A percentile compares a stretch with the other conserved stretches of the same genome.
Conservation (phyloP, 2,113 vertebrate genomes). For the Macroglossus sobrinus region DNA sequence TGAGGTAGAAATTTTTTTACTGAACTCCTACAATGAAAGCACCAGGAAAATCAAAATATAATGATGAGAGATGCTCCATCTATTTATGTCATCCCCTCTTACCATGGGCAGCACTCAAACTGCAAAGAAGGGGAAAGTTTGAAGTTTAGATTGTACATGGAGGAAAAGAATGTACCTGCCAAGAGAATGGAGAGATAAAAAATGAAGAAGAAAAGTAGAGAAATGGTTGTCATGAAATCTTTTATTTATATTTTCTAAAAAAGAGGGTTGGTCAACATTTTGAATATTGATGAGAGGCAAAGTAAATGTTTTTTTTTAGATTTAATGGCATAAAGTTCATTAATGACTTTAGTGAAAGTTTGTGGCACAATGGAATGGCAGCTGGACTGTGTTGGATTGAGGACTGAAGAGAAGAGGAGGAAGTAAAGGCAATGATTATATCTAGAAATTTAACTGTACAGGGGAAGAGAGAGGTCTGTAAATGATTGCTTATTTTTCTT, state of each 20-base stretch:
- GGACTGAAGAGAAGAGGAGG: not conserved
- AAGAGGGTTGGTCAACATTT: not conserved
- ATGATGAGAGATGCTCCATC: not conserved
- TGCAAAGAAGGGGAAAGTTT: not conserved
- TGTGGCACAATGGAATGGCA: not conserved
- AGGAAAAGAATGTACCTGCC: not conserved
- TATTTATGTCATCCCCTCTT: not conserved
- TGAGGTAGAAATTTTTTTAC: not conserved
- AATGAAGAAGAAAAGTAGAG: not conserved
- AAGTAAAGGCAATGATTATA: not conserved
- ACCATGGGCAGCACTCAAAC: not conserved
- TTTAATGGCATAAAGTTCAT: not conserved
- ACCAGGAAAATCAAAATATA: not conserved
- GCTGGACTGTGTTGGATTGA: not conserved
- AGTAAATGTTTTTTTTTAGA: not conserved
- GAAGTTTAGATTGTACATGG: not conserved
- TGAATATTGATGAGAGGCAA: not conserved
- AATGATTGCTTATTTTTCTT: not conserved
- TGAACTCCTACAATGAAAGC: not conserved
- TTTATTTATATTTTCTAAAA: not conserved
- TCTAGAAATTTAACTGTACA: not conserved
- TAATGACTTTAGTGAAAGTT: not conserved
- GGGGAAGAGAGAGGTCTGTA: not conserved
- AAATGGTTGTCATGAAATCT: not conserved
- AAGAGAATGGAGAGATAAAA: not conserved